Percentiles rank a stretch among this genome's conserved stretches.
These are phyloP conservation scores for Brachirus orientalis DNA, from an alignment of 2,113 vertebrate genomes.

Conservation along the genomic window DNA sequence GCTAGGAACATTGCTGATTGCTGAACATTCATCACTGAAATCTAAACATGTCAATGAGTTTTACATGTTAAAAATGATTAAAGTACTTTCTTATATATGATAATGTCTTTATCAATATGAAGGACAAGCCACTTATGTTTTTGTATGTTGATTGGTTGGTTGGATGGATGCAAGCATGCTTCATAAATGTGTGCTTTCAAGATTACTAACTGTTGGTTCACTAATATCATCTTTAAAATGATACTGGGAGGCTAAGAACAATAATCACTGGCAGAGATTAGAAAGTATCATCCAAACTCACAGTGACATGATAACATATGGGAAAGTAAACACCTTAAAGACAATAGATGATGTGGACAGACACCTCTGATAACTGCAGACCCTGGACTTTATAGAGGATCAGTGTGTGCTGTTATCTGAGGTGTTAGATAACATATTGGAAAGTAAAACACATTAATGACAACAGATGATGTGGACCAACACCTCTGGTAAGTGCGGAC, in stretches of 20 bases:
- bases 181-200: slow-evolving; percentile 43
- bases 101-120: slow-evolving; percentile 13
- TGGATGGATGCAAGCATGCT: slow-evolving; percentile 43
- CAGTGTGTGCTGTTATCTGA: no score
- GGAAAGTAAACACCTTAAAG: slow-evolving; percentile 35
- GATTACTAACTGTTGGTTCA: slow-evolving; percentile 17
- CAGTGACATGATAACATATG: slow-evolving; percentile 24
- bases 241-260: slow-evolving; percentile 36
- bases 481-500: slow-evolving; percentile 48
- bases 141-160: slow-evolving; percentile 35
- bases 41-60: no score
- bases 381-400: slow-evolving; percentile 34
- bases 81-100: no score
- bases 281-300: slow-evolving; percentile 30
- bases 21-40: slow-evolving; percentile 31
- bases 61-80: no score
- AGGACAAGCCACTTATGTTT: slow-evolving; percentile 25
- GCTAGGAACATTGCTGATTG: no score
- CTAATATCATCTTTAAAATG: no score
- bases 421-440: slow-evolving; percentile 21
- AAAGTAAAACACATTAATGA: slow-evolving; percentile 35
- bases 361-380: slow-evolving; percentile 48
- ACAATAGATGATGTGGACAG: slow-evolving; percentile 24
- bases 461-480: slow-evolving; percentile 26
- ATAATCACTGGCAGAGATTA: slow-evolving; percentile 27